phyloP scores from a whole-genome alignment of 2,888 invertebrate species.

The Junonia oenone region DNA sequence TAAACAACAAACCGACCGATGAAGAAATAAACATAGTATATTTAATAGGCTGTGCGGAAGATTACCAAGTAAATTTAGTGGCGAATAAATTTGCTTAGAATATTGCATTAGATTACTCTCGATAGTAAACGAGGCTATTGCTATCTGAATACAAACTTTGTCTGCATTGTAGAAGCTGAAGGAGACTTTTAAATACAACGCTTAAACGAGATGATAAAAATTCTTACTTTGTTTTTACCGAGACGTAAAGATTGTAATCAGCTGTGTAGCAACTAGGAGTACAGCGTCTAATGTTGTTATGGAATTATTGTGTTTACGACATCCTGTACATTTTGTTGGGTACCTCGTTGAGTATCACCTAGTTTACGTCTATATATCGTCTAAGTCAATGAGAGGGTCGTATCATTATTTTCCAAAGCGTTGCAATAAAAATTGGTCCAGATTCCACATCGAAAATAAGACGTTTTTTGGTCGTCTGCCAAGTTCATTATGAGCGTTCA shows the following conservation, averaged over 20 bases:
- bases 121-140: constrained; percentile 21
- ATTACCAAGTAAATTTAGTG: constrained; percentile 29
- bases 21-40: constrained; percentile 30
- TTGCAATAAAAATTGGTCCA: constrained; percentile 79
- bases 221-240: neutral
- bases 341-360: neutral
- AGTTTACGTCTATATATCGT: constrained; percentile 11
- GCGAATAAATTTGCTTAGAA: constrained; percentile 29
- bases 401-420: constrained; percentile 70
- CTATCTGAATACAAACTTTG: constrained; percentile 3
- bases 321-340: neutral
- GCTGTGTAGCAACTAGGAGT: neutral
- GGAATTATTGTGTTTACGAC: neutral
- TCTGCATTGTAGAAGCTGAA: neutral
- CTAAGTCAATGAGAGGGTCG: constrained; percentile 59
- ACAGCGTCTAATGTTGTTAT: neutral
- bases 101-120: constrained; percentile 28
- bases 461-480: constrained; percentile 78
- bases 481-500: constrained; percentile 80
- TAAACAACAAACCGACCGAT: constrained; percentile 45
- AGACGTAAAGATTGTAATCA: neutral
- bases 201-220: neutral
- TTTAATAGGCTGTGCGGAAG: constrained; percentile 28
- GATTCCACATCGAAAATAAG: constrained; percentile 80
- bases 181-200: neutral